Evolutionary conservation across 2,888 invertebrate species (phyloP), one percentile per base, ranked within the genome.

Genomic region (Drosophila paranaensis): DNA sequence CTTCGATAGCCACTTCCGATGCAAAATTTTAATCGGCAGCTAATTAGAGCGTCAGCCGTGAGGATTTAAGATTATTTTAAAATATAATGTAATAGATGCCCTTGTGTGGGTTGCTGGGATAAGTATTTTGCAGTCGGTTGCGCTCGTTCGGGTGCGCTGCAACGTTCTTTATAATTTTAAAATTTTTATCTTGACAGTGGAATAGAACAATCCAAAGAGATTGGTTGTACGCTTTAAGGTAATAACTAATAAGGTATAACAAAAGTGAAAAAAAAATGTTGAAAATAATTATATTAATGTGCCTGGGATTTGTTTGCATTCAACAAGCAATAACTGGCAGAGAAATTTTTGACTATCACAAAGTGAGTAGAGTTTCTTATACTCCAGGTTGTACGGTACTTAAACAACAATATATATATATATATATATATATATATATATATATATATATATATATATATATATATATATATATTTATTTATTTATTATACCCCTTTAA

Each of bases 181-280:
- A 27, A 27, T 3, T 27, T 33, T 8, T 8, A 33, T 33, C 8
- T 33, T 6, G 30, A 33, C 30, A 65, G 33, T 53, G 13, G 25
- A 11, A 16, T 16, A 39, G 6, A 11, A 11, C 16, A 53, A 3
- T 16, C 20, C 20, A 20, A 13, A 20, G 39, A 2, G 20, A 9
- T 9, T 9, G 46, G 8, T 13, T 37, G 30, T 14, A 14, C 25
- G 3, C 25, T 14, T 8, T 33, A 16, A 33, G 16, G 10, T 27
- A 20, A 20, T 20, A 20, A 20, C 20, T 20, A 20, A 20, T 2
- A 20, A 20, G 20, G 30, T 11, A 10, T 6, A 11, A 11, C 4
- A 11, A 35, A 14, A 35, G 2, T 27, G n/a, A 20, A 20, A 20
- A 6, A 6, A 46, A 4, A 42, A 74, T 76, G 78, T 3, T 25